Conservation (phyloP, 2,888 invertebrate species). For the Polyommatus icarus region DNA sequence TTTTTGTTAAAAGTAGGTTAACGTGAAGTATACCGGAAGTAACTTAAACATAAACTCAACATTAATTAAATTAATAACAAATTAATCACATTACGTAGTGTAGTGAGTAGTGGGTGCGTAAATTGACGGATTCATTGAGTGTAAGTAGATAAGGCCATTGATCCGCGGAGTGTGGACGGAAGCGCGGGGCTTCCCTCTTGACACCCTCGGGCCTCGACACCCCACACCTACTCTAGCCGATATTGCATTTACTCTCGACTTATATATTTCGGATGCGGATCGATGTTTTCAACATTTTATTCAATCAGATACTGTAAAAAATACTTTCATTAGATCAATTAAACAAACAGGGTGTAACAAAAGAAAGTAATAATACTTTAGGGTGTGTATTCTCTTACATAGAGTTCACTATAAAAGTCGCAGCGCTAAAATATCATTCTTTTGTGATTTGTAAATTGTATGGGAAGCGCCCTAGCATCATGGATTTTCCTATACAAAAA, state of each 20-base stretch:
- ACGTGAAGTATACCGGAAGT: neutral
- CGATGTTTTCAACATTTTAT: neutral
- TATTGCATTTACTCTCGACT: neutral
- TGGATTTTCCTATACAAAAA: too few relatives aligned
- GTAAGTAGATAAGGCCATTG: conserved; percentile 37
- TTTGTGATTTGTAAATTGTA: too few relatives aligned
- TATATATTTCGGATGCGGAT: neutral
- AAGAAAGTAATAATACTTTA: too few relatives aligned
- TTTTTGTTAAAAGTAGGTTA: too few relatives aligned
- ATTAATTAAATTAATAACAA: neutral
- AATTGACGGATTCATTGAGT: conserved; percentile 8
- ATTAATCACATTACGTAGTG: conserved; percentile 14
- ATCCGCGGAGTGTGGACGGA: conserved; percentile 52
- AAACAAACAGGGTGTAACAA: too few relatives aligned
- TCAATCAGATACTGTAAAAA: too few relatives aligned
- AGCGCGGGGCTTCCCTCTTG: conserved; percentile 68
- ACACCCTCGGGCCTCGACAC: conserved; percentile 36
- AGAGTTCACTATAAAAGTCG: too few relatives aligned
- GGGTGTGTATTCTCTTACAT: too few relatives aligned
- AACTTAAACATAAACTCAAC: neutral
- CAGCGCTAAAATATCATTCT: too few relatives aligned
- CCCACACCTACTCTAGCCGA: conserved; percentile 26
- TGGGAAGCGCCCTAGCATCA: too few relatives aligned
- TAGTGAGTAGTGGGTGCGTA: conserved; percentile 4
- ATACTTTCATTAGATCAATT: too few relatives aligned